A percentile compares a stretch with the other conserved stretches of the same genome.
Conservation (phyloP, 2,888 invertebrate species). For the Nemoura dubitans region DNA sequence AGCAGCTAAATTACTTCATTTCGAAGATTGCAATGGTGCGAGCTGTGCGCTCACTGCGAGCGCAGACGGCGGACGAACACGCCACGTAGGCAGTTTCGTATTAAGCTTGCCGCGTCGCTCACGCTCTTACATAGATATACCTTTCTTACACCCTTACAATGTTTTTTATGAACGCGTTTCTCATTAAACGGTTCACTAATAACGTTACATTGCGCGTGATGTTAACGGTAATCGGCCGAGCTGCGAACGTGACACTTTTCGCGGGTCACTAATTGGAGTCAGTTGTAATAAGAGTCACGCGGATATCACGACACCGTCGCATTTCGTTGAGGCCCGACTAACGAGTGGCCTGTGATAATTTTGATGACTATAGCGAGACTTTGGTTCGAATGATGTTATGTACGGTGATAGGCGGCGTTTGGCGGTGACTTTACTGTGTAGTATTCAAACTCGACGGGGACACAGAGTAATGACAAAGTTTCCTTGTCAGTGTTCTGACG, state of each 20-base stretch:
- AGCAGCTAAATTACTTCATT: not conserved
- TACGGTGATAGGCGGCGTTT: not conserved
- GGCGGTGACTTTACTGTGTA: too few relatives aligned
- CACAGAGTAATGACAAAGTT: not conserved
- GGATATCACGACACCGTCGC: not conserved
- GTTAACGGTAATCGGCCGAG: not conserved
- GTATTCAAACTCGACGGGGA: too few relatives aligned
- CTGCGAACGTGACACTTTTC: not conserved
- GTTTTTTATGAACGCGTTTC: not conserved
- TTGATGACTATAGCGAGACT: not conserved
- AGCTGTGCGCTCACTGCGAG: not conserved
- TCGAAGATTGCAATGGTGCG: not conserved
- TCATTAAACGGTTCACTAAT: not conserved
- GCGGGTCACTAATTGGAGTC: not conserved
- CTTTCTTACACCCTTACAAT: not conserved
- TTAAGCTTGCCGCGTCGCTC: not conserved
- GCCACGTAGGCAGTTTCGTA: not conserved
- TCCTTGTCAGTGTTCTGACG: too few relatives aligned
- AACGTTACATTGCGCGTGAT: not conserved
- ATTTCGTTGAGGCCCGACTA: not conserved
- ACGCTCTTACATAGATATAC: not conserved
- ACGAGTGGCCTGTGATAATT: not conserved
- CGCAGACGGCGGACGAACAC: not conserved
- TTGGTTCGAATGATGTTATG: not conserved
- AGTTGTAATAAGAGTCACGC: not conserved